phyloP scores from a whole-genome alignment of 2,888 invertebrate genomes.

The Tenthredo notha region DNA sequence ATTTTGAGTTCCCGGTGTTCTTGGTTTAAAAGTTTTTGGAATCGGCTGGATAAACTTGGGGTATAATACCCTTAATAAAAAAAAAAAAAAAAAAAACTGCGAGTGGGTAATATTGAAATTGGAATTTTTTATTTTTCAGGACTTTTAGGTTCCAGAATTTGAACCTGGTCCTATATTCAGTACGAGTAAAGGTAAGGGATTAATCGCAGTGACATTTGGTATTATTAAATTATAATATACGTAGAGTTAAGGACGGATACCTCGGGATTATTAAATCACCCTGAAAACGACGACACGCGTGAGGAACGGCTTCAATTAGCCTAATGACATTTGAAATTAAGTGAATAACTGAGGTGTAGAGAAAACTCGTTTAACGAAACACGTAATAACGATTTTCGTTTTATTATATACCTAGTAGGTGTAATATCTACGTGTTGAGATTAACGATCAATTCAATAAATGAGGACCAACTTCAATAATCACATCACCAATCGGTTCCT shows the following conservation, averaged over 20 bases:
- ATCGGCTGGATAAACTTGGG: no score
- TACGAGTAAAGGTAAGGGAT: background rate
- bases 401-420: background rate
- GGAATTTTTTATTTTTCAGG: no score
- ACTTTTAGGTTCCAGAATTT: no score
- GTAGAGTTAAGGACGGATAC: background rate
- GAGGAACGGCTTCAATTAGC: conserved; percentile 23
- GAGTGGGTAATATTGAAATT: no score
- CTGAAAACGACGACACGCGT: conserved; percentile 30
- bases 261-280: conserved; percentile 18
- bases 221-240: background rate
- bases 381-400: background rate
- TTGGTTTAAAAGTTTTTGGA: no score
- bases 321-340: conserved; percentile 12
- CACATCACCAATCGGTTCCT: background rate
- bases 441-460: background rate
- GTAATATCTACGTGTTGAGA: background rate
- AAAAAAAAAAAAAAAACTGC: no score
- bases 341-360: conserved; percentile 28
- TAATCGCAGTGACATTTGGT: conserved; percentile 14
- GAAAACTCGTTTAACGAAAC: conserved; percentile 1
- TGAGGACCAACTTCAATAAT: background rate
- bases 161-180: background rate
- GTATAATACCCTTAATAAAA: no score
- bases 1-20: no score